Conservation (phyloP, 2,888 invertebrate genomes). For the Pristionchus japonicus region DNA sequence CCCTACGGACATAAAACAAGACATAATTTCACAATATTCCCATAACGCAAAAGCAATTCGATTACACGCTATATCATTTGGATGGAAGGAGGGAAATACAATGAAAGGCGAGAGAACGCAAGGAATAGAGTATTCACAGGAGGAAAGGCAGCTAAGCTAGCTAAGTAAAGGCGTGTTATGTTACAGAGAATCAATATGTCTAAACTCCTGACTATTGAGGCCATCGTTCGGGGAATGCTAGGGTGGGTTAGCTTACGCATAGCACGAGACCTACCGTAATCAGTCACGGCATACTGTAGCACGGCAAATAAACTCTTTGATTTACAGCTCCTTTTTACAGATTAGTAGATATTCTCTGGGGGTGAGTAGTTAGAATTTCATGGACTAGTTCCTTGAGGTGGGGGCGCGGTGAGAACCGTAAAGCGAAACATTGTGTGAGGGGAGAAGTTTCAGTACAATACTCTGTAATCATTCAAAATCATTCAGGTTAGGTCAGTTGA, state of each 20-base stretch:
- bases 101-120: background rate
- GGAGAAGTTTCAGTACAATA: background rate
- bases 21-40: background rate
- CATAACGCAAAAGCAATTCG: background rate
- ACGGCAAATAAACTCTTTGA: background rate
- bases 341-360: constrained; percentile 20
- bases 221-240: constrained; percentile 2
- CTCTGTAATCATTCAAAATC: too few relatives aligned
- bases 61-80: constrained; percentile 13
- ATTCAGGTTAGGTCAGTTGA: too few relatives aligned
- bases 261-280: constrained; percentile 19
- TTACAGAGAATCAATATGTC: background rate
- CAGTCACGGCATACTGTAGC: background rate
- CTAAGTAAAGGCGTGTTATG: constrained; percentile 1
- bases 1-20: constrained; percentile 6
- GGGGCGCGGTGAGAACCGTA: constrained; percentile 8
- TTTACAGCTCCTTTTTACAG: background rate
- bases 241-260: background rate
- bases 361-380: background rate
- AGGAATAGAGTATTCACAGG: constrained; percentile 22
- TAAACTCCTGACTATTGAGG: background rate
- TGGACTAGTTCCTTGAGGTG: constrained; percentile 21
- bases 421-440: background rate
- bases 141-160: constrained; percentile 4
- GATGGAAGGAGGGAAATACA: background rate